A percentile compares a stretch with the other conserved stretches of the same genome.
These are phyloP conservation scores for Verasper variegatus DNA, from an alignment of 2,113 vertebrate genomes.

Conservation along the genomic window DNA sequence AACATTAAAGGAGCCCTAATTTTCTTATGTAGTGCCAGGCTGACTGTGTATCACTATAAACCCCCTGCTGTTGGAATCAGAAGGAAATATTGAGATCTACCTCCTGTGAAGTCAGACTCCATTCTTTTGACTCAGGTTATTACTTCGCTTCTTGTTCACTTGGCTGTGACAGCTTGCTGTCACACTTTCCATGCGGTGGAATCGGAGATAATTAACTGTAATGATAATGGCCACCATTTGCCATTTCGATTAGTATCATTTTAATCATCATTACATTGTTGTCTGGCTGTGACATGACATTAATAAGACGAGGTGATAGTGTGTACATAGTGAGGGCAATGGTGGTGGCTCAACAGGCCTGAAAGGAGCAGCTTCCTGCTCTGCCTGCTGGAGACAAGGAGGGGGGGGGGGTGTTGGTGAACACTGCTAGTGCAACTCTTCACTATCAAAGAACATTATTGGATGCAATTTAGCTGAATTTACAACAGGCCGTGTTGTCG, in stretches of 20 bases:
- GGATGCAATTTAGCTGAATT: background rate
- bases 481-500: background rate
- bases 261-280: slow-evolving; percentile 75
- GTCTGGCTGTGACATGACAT: slow-evolving; percentile 69
- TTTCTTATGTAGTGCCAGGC: slow-evolving; percentile 14
- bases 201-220: slow-evolving; percentile 71
- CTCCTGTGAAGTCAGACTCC: slow-evolving; percentile 17
- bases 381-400: slow-evolving; percentile 2
- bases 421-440: too few species aligned
- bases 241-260: slow-evolving; percentile 67
- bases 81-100: slow-evolving; percentile 42
- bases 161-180: slow-evolving; percentile 44
- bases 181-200: slow-evolving; percentile 27
- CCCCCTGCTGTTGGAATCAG: slow-evolving; percentile 47
- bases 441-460: background rate
- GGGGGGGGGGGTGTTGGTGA: too few species aligned
- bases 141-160: slow-evolving; percentile 43
- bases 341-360: background rate
- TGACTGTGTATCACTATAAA: background rate
- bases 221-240: slow-evolving; percentile 70
- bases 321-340: background rate
- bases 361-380: slow-evolving; percentile 36
- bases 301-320: slow-evolving; percentile 58
- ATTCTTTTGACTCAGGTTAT: slow-evolving; percentile 57
- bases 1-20: slow-evolving; percentile 12